Conservation (phyloP, 92 coral and sea anemone genomes). For the Palythoa caribaeorum region DNA sequence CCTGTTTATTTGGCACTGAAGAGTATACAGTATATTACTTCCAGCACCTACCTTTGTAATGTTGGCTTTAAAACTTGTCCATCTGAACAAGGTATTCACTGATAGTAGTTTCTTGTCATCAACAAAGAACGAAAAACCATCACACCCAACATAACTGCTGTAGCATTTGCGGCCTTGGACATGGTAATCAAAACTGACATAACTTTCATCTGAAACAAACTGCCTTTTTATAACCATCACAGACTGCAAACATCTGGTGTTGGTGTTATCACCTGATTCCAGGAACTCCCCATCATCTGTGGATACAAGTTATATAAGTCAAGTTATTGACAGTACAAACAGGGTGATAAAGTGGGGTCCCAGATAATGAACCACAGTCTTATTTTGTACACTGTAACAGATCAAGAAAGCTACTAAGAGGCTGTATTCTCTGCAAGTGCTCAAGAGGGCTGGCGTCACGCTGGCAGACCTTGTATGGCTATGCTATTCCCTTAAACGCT, state of each 20-base stretch:
- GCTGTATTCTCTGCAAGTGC: too few relatives aligned
- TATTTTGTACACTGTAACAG: too few relatives aligned
- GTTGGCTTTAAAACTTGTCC: constrained; percentile 61
- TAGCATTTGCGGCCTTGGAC: constrained; percentile 80
- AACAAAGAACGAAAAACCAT: constrained; percentile 77
- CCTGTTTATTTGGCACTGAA: too few relatives aligned
- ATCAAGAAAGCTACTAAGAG: too few relatives aligned
- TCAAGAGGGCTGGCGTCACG: too few relatives aligned
- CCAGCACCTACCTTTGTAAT: constrained; percentile 60
- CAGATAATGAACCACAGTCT: too few relatives aligned
- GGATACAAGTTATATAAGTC: neutral
- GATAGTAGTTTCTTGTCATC: constrained; percentile 56
- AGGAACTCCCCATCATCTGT: constrained; percentile 71
- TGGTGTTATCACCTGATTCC: constrained; percentile 80
- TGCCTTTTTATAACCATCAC: constrained; percentile 62
- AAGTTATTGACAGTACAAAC: too few relatives aligned
- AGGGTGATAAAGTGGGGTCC: too few relatives aligned
- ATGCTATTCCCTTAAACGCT: too few relatives aligned
- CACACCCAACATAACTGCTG: constrained; percentile 75
- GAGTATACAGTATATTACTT: too few relatives aligned
- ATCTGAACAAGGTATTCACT: constrained; percentile 59
- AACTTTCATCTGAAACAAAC: constrained; percentile 64
- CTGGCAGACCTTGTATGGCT: too few relatives aligned
- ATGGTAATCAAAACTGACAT: constrained; percentile 69
- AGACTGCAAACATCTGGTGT: constrained; percentile 74